These are phyloP conservation scores for Cyanoliseus patagonus DNA, from an alignment of 2,113 vertebrate species.

Conservation along the genomic window DNA sequence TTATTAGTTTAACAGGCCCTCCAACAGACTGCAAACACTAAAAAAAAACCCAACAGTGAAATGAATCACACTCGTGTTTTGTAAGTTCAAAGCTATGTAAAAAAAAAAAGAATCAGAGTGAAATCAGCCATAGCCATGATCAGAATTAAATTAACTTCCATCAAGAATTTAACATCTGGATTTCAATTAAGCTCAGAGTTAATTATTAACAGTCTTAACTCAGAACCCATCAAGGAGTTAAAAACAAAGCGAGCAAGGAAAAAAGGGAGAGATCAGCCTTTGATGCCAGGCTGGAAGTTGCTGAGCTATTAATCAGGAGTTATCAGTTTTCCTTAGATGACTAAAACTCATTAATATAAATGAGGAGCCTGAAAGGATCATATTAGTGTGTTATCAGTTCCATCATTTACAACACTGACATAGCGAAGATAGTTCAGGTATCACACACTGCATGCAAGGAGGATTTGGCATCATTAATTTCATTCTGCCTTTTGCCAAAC, in stretches of 20 bases:
- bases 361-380: conserved; percentile 68
- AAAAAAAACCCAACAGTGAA: not conserved
- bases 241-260: not conserved
- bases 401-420: conserved; percentile 54
- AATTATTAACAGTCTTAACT: conserved; percentile 66
- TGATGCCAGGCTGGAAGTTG: conserved; percentile 58
- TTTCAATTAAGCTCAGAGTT: conserved; percentile 75
- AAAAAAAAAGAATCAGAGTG: conserved; percentile 36
- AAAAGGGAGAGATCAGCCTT: conserved; percentile 47
- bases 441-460: conserved; percentile 2
- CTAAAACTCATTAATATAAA: conserved; percentile 78
- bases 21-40: not conserved
- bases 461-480: conserved; percentile 65
- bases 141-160: conserved; percentile 58
- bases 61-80: conserved; percentile 18
- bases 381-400: conserved; percentile 69
- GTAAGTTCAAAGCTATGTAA: conserved; percentile 36
- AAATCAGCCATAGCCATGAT: conserved; percentile 54
- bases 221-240: conserved; percentile 54
- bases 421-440: conserved; percentile 59
- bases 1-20: conserved; percentile 40
- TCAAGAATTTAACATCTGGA: conserved; percentile 50
- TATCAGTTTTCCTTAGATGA: conserved; percentile 70
- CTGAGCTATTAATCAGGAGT: conserved; percentile 74
- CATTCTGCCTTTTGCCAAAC: conserved; percentile 54